phyloP scores from a whole-genome alignment of 2,797 vertebrate genomes.

The Cichlasoma orientale region DNA sequence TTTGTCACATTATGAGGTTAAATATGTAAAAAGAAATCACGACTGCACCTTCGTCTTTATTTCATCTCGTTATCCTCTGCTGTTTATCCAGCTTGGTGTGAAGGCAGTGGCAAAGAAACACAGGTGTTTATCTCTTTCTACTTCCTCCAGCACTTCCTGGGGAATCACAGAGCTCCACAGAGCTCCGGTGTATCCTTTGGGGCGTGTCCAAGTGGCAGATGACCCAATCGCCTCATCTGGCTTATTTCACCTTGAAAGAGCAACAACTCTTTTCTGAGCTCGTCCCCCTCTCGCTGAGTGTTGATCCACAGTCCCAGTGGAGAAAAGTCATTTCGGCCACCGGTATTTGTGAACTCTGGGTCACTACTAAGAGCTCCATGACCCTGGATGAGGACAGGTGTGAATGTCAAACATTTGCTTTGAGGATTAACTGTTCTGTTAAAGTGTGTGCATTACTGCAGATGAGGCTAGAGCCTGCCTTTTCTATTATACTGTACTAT shows the following conservation, averaged over 20 bases:
- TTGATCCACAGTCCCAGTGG: not conserved
- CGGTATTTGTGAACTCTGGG: rapidly evolving
- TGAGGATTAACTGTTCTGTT: not conserved
- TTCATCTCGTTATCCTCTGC: not conserved
- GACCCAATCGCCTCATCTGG: not conserved
- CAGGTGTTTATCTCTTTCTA: no score
- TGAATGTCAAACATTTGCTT: not conserved
- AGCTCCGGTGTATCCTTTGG: rapidly evolving
- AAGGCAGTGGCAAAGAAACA: not conserved
- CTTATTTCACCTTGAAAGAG: not conserved
- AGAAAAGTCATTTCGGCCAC: not conserved
- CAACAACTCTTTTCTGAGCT: not conserved
- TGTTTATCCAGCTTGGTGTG: not conserved
- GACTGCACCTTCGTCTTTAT: not conserved
- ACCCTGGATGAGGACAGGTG: not conserved
- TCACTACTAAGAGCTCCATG: not conserved
- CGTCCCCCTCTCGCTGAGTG: not conserved
- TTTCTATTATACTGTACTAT: not conserved
- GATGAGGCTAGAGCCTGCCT: not conserved
- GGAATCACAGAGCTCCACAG: not conserved
- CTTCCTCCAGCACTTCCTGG: not conserved
- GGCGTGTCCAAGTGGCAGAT: not conserved
- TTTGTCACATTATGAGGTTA: not conserved
- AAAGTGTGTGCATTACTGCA: not conserved
- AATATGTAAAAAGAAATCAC: not conserved